Evolutionary conservation across 2,888 invertebrate species (phyloP).

Genomic region (Endomychus coccineus): DNA sequence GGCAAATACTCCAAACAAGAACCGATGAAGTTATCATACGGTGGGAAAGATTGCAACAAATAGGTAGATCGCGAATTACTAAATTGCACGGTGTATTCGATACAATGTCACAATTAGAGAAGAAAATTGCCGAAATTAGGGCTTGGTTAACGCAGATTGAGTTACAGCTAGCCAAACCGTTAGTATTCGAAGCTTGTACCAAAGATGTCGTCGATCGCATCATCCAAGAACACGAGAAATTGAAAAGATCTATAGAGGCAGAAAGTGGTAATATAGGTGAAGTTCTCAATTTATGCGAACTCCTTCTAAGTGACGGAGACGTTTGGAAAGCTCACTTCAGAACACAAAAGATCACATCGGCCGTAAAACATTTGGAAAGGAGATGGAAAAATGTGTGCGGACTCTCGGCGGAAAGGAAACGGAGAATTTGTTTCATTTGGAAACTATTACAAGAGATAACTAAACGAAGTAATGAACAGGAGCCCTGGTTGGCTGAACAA

Average conservation of each 20-base stretch:
- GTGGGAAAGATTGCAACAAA: constrained; percentile 68
- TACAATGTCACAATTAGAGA: constrained; percentile 64
- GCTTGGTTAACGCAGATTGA: constrained; percentile 68
- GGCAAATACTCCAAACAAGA: constrained; percentile 49
- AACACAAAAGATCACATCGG: constrained; percentile 57
- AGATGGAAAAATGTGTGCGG: constrained; percentile 74
- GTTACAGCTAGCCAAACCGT: constrained; percentile 57
- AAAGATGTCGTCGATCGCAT: constrained; percentile 61
- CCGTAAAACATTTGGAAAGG: constrained; percentile 65
- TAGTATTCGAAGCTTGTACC: constrained; percentile 59
- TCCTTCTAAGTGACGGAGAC: constrained; percentile 67
- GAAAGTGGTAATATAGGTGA: constrained; percentile 73
- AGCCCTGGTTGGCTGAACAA: constrained; percentile 55
- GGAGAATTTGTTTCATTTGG: constrained; percentile 57
- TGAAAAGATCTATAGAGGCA: constrained; percentile 67
- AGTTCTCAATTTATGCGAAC: constrained; percentile 70
- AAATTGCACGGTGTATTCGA: constrained; percentile 66
- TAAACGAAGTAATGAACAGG: constrained; percentile 50
- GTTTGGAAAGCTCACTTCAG: constrained; percentile 65
- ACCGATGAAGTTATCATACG: constrained; percentile 57
- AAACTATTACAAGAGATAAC: constrained; percentile 53
- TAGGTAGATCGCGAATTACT: constrained; percentile 58
- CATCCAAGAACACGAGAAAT: constrained; percentile 61
- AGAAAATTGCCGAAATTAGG: constrained; percentile 63
- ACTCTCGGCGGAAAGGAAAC: constrained; percentile 63